Evolutionary conservation across 2,888 invertebrate genomes (phyloP).

Genomic region (Nemapogon koenigi): DNA sequence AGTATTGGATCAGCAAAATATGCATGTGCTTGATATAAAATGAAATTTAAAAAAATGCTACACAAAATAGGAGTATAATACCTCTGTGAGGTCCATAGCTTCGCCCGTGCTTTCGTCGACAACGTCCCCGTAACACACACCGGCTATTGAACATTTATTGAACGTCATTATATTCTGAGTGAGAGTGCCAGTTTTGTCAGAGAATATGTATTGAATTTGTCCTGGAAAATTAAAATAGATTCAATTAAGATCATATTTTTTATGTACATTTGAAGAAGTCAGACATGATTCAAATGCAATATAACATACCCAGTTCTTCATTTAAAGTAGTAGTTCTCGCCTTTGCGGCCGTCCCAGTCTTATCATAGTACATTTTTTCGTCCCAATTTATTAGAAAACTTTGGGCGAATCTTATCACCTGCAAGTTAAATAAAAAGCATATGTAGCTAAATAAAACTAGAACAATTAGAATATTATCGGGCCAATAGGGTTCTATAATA

Average conservation of each 20-base stretch:
- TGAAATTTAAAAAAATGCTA: no score
- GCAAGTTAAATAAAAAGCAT: slow-evolving; percentile 28
- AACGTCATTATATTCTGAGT: slow-evolving; percentile 99
- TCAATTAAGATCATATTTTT: no score
- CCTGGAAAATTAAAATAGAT: slow-evolving; percentile 50
- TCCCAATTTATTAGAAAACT: slow-evolving; percentile 99
- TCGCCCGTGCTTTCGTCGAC: slow-evolving; percentile 88
- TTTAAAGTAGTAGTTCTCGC: slow-evolving; percentile 97
- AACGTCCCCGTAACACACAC: slow-evolving; percentile 90
- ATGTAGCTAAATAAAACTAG: no score
- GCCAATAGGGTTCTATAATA: no score
- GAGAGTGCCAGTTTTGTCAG: slow-evolving; percentile 98
- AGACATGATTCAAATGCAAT: background rate
- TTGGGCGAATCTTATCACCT: slow-evolving; percentile 96
- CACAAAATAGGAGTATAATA: slow-evolving; percentile 31
- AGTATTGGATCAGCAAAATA: no score
- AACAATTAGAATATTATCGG: no score
- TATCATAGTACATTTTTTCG: slow-evolving; percentile 94
- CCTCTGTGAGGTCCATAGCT: slow-evolving; percentile 84
- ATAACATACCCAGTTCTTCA: slow-evolving; percentile 83
- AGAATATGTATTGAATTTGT: slow-evolving; percentile 99
- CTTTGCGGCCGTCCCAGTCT: slow-evolving; percentile 89
- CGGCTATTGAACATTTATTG: slow-evolving; percentile 97
- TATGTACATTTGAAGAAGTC: no score
- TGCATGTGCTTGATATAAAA: no score